These are phyloP conservation scores for Protonibea diacanthus DNA, from an alignment of 2,797 vertebrate species.

Conservation along the genomic window DNA sequence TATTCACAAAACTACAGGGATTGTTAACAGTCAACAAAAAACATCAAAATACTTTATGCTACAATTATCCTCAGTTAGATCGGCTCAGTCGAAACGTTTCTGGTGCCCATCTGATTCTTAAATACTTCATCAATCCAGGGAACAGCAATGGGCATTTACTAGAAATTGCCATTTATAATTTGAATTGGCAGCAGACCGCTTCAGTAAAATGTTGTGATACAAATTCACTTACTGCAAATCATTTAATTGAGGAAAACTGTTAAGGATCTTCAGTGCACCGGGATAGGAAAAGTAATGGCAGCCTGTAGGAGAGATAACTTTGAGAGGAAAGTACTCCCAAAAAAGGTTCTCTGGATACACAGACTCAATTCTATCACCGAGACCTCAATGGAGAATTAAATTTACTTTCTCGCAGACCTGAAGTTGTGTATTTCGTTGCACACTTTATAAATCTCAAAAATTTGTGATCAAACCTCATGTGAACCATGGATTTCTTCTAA, in stretches of 20 bases:
- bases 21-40: background rate
- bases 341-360: slow-evolving; percentile 27
- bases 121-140: slow-evolving; percentile 34
- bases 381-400: slow-evolving; percentile 23
- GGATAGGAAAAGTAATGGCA: slow-evolving; percentile 46
- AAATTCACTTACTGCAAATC: slow-evolving; percentile 45
- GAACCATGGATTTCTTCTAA: background rate
- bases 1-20: background rate
- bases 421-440: slow-evolving; percentile 1
- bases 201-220: slow-evolving; percentile 45
- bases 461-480: background rate
- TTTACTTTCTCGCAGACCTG: slow-evolving; percentile 1
- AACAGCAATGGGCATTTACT: slow-evolving; percentile 22
- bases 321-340: slow-evolving; percentile 25
- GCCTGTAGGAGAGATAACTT: slow-evolving; percentile 41
- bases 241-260: slow-evolving; percentile 56
- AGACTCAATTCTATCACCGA: slow-evolving; percentile 32
- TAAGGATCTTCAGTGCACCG: slow-evolving; percentile 45
- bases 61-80: slow-evolving; percentile 13
- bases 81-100: slow-evolving; percentile 23
- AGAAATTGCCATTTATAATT: slow-evolving; percentile 41
- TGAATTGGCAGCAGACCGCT: slow-evolving; percentile 39
- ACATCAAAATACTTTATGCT: background rate
- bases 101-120: slow-evolving; percentile 28
- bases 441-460: background rate